Base-by-base conservation (phyloP, 2,113 vertebrate species). In the Aythya baeri region DNA sequence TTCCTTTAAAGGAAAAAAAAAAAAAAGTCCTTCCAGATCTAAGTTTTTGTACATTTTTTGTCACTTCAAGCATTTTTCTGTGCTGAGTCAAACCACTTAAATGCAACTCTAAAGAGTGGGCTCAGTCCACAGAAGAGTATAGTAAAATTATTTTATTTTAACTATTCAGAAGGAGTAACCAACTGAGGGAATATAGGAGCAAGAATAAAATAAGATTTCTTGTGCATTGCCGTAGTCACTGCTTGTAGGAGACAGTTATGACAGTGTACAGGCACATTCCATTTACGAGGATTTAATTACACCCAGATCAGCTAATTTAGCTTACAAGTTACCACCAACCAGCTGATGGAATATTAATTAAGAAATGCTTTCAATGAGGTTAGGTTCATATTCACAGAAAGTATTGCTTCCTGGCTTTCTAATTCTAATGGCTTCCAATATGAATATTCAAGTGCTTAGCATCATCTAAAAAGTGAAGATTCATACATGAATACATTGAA, bases 261-360 rank as follows among this genome's bases (percentile, higher is more conserved):
- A 67, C 34, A 88, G 13, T 63, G 67, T 84, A 57, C 50, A 70
- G 32, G 81, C 7, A 2, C 44, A 82, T 63, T 75, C 17, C n/a
- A 82, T 79, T 97, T 96, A 88, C 54, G 89, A 92, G 96, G 55
- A 49, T 88, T 96, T 94, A 91, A 96, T 96, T 97, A 91, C 59
- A 80, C 49, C 79, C 52, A 65, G 43, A 49, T 93, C 72, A 77
- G 32, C 80, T 96, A 94, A 94, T 85, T 97, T 89, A 96, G 58
- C 46, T 93, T 84, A 49, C 29, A 54, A 83, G 43, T 75, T 94
- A 91, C 74, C 75, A 84, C 86, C 71, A 94, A 63, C 73, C 54
- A 91, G 54, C 80, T 96, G 93, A 93, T 91, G 54, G 81, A 91
- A 94, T 86, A 93, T 95, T 97, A 96, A 97, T 96, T 96, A 92